Evolutionary conservation across 2,888 invertebrate genomes (phyloP).

Genomic region (Melieria omissa): DNA sequence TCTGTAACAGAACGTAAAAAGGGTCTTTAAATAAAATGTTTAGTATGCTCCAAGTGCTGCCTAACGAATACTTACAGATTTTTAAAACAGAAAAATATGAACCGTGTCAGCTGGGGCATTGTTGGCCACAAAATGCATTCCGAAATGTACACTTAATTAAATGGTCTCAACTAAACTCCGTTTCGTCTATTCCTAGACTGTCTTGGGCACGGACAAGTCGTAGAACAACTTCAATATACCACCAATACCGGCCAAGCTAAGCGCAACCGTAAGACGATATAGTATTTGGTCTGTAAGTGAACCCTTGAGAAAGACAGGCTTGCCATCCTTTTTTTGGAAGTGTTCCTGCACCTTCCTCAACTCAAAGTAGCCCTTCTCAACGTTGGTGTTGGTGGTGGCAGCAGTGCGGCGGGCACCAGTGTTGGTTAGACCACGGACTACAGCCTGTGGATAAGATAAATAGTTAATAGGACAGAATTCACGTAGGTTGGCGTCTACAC

Average conservation of each 20-base stretch:
- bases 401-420: slow-evolving; percentile 53
- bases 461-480: not conserved
- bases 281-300: slow-evolving; percentile 67
- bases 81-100: not conserved
- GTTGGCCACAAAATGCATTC: too few relatives aligned
- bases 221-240: slow-evolving; percentile 60
- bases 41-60: too few relatives aligned
- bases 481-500: not conserved
- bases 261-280: slow-evolving; percentile 63
- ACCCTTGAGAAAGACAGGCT: slow-evolving; percentile 69
- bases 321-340: slow-evolving; percentile 66
- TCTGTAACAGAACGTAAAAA: too few relatives aligned
- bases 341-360: slow-evolving; percentile 54
- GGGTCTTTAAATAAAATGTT: too few relatives aligned
- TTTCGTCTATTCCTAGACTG: slow-evolving; percentile 24
- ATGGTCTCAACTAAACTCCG: not conserved
- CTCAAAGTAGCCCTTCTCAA: slow-evolving; percentile 60
- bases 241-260: slow-evolving; percentile 62
- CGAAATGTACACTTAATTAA: not conserved
- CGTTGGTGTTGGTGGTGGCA: slow-evolving; percentile 50
- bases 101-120: too few relatives aligned
- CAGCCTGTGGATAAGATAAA: slow-evolving; percentile 27
- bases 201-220: slow-evolving; percentile 59
- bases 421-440: slow-evolving; percentile 57
- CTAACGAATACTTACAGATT: not conserved